Base-by-base conservation (phyloP, 2,113 vertebrate genomes). In the Prietella phreatophila region DNA sequence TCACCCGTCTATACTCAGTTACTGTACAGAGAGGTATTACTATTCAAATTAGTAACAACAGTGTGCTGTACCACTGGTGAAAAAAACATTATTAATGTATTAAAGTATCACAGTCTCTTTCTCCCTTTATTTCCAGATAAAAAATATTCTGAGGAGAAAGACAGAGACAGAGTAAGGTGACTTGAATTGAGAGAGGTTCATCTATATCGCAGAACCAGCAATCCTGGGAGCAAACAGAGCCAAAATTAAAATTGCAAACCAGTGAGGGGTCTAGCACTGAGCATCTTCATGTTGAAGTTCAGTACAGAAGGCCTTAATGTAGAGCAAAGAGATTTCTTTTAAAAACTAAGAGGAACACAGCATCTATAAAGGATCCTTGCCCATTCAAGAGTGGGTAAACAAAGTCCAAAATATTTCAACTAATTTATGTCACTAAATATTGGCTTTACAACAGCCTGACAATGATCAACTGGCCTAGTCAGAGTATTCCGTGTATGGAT, bases 161-260 rank as follows among this genome's bases (percentile, higher is more conserved):
- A 50, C 47, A 87, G 61, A 81, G 81, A 86, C 61, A 5, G 81
- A 47, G 58, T 25, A 22, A 7, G 50, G 25, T 63, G 15, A 30
- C 6, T 33, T n/a, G 85, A 79, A 30, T 81, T 79, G 33, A 86
- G 13, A 14, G 60, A 78, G 61, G 19, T 11, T 75, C 71, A 73
- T 88, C 87, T 86, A 86, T 86, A 87, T 63, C 69, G 61, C 71
- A 85, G 67, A 56, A 61, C 22, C 80, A 65, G 83, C 78, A 39
- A 81, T 47, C 42, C 61, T 19, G 60, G 14, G 60, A 82, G 50
- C n/a, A 61, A 88, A 84, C 82, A 22, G 81, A 82, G 75, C 56
- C 50, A 69, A 67, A 85, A 91, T 86, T 86, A 85, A 89, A 87
- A 88, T 65, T 27, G 85, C 81, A 60, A 63, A 89, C 76, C 83